A percentile compares a stretch with the other conserved stretches of the same genome.
These are phyloP conservation scores for Agelastica alni DNA, from an alignment of 2,888 invertebrate species.

Conservation along the genomic window DNA sequence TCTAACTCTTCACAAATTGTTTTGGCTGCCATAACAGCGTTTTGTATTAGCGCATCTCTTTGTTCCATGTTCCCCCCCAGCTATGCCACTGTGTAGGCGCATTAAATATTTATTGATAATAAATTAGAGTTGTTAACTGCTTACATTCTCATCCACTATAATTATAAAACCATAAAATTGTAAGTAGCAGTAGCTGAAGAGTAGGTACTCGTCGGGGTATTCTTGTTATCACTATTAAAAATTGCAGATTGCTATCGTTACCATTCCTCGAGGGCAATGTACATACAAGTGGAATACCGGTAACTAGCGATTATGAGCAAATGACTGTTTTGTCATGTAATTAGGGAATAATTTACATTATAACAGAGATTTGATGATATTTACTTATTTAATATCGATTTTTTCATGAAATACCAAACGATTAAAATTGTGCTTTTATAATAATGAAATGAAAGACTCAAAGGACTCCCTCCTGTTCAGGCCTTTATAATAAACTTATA, in stretches of 20 bases:
- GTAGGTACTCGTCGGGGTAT: constrained; percentile 8
- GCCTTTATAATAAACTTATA: no score
- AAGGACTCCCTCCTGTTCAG: no score
- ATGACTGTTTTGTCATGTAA: constrained; percentile 12
- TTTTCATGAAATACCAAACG: no score
- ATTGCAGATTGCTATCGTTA: constrained; percentile 19
- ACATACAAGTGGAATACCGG: constrained; percentile 13
- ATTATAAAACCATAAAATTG: constrained; percentile 21
- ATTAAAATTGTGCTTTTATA: no score
- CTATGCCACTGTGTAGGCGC: not conserved
- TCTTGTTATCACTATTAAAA: constrained; percentile 23
- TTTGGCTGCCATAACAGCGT: no score
- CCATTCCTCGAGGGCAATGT: constrained; percentile 10
- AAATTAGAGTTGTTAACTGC: constrained; percentile 9
- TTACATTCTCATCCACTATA: constrained; percentile 10
- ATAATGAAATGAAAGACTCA: no score
- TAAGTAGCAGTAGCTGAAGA: constrained; percentile 16
- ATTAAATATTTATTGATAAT: constrained; percentile 15
- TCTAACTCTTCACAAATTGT: no score
- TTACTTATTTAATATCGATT: no score
- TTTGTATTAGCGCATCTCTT: no score
- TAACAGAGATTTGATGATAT: constrained; percentile 6
- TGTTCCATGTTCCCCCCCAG: no score
- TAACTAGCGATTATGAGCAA: constrained; percentile 14
- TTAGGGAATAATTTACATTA: constrained; percentile 17